Percentiles rank a stretch among this genome's conserved stretches.
Conservation (phyloP, 2,797 vertebrate genomes). For the Notamacropus eugenii region DNA sequence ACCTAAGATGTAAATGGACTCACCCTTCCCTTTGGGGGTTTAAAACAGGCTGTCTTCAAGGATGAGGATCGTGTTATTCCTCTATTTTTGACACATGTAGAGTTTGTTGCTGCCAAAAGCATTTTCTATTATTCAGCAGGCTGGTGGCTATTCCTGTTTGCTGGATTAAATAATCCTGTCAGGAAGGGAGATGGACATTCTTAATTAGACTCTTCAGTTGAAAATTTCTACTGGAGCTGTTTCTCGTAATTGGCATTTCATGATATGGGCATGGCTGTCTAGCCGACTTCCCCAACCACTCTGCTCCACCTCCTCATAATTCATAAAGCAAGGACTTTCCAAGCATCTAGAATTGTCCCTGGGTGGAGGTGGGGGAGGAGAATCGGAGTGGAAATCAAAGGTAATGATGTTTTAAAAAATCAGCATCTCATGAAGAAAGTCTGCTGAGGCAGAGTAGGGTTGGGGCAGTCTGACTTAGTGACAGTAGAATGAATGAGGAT, state of each 20-base stretch:
- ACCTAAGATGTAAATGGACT: background rate
- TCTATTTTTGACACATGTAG: background rate
- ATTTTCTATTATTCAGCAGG: background rate
- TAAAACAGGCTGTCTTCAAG: background rate
- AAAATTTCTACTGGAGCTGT: background rate
- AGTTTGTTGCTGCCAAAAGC: background rate
- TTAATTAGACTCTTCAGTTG: background rate
- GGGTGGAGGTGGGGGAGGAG: background rate
- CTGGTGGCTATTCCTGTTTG: background rate
- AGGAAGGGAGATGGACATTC: background rate
- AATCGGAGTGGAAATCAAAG: background rate
- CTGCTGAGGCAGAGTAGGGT: background rate
- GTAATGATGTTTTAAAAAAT: background rate
- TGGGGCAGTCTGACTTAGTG: background rate
- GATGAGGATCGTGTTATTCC: background rate
- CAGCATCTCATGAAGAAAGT: background rate
- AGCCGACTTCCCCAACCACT: background rate
- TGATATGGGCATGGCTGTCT: background rate
- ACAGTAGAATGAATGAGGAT: background rate
- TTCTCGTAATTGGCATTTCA: background rate
- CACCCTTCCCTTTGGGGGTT: background rate
- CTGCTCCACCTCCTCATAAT: background rate
- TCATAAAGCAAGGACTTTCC: background rate
- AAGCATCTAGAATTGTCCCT: background rate
- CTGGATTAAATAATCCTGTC: slow-evolving; percentile 14